These are phyloP conservation scores for Paramormyrops hopkinsi DNA, from an alignment of 2,797 vertebrate species.

Conservation along the genomic window DNA sequence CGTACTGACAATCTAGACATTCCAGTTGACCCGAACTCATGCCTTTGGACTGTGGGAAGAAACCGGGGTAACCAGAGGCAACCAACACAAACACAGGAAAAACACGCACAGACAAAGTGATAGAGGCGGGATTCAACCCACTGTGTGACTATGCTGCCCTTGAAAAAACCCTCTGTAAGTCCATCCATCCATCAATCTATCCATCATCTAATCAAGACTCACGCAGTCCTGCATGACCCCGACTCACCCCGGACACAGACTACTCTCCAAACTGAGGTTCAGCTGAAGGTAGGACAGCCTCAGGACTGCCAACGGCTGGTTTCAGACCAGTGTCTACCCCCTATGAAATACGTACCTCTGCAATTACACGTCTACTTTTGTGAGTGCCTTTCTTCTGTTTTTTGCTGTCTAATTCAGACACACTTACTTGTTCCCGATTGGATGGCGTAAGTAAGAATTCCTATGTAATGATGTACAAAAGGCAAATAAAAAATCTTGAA, in stretches of 20 bases:
- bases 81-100: not conserved
- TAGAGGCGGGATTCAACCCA: not conserved
- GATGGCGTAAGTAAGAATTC: not conserved
- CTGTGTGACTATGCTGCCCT: not conserved
- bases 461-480: not conserved
- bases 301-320: not conserved
- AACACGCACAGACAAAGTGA: not conserved
- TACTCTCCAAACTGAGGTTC: not conserved
- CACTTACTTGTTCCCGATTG: not conserved
- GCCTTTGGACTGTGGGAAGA: not conserved
- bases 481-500: not conserved
- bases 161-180: not conserved
- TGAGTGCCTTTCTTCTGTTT: not conserved
- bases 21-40: not conserved
- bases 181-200: not conserved
- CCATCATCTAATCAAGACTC: not conserved
- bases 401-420: not conserved
- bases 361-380: not conserved
- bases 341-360: not conserved
- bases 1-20: not conserved
- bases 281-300: not conserved
- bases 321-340: not conserved
- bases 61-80: not conserved
- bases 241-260: not conserved
- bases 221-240: not conserved